A percentile compares a stretch with the other conserved stretches of the same genome.
phyloP scores from a whole-genome alignment of 2,113 vertebrate species.

The Antigone vipio region DNA sequence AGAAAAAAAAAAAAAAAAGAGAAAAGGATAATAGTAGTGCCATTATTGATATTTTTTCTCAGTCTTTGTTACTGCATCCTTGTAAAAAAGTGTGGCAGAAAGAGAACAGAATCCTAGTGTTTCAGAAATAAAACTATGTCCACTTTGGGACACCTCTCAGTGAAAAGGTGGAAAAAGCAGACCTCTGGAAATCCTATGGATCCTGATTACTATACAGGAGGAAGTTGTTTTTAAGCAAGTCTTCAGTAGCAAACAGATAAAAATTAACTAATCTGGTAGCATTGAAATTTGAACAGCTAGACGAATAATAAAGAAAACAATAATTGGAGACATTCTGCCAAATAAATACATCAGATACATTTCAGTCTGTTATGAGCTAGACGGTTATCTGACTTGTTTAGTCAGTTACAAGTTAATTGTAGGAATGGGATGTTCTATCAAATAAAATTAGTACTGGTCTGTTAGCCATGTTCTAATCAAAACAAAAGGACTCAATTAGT shows the following conservation, averaged over 20 bases:
- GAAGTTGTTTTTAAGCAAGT: neutral
- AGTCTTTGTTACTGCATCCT: neutral
- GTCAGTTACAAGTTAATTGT: slow-evolving; percentile 25
- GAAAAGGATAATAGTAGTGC: neutral
- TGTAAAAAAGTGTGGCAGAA: neutral
- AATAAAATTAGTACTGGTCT: slow-evolving; percentile 21
- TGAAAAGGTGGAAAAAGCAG: neutral
- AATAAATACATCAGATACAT: neutral
- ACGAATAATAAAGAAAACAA: neutral
- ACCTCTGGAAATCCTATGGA: neutral
- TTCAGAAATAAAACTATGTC: neutral
- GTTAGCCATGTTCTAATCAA: neutral
- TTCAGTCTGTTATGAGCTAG: neutral
- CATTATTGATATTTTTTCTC: neutral
- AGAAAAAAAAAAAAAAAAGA: neutral
- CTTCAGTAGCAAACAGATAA: neutral
- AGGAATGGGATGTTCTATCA: neutral
- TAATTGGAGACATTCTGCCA: neutral
- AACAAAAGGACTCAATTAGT: neutral
- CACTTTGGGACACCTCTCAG: neutral
- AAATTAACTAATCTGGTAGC: neutral
- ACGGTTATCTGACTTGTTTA: neutral
- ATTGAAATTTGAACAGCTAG: neutral
- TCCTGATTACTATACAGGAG: neutral
- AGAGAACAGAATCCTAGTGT: neutral